Evolutionary conservation across 2,113 vertebrate species (phyloP).

Genomic region (Dipodomys merriami): DNA sequence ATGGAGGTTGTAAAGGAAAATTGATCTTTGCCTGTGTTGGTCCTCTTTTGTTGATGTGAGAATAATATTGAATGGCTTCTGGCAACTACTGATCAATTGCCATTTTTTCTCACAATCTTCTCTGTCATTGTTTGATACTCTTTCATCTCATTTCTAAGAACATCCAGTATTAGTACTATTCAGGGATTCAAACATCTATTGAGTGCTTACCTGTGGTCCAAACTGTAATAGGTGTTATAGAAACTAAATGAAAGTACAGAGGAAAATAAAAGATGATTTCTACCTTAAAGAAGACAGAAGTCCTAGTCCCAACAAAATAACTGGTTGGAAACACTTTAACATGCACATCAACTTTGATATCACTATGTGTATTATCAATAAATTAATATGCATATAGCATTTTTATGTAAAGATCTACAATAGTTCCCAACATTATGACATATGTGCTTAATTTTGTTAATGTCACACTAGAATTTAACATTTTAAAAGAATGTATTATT

Average conservation of each 20-base stretch:
- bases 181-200: slow-evolving; percentile 66
- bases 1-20: slow-evolving; percentile 64
- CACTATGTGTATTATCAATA: background rate
- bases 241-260: slow-evolving; percentile 44
- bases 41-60: slow-evolving; percentile 61
- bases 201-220: slow-evolving; percentile 63
- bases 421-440: background rate
- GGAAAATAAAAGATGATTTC: background rate
- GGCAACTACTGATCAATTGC: slow-evolving; percentile 75
- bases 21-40: slow-evolving; percentile 76
- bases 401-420: background rate
- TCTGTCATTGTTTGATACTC: slow-evolving; percentile 70
- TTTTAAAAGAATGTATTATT: background rate
- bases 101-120: slow-evolving; percentile 65
- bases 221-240: background rate
- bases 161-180: slow-evolving; percentile 55
- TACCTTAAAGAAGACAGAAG: background rate
- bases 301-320: background rate
- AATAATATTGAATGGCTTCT: slow-evolving; percentile 67
- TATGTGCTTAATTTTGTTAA: background rate
- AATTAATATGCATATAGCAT: background rate
- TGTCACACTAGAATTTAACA: background rate
- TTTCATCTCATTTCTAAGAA: slow-evolving; percentile 66
- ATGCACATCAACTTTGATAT: background rate
- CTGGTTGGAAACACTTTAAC: background rate